Evolutionary conservation across 37 sponge, comb jelly and placozoan genomes (phyloP), one percentile per base, ranked within the genome.

Genomic region (Spongilla lacustris): DNA sequence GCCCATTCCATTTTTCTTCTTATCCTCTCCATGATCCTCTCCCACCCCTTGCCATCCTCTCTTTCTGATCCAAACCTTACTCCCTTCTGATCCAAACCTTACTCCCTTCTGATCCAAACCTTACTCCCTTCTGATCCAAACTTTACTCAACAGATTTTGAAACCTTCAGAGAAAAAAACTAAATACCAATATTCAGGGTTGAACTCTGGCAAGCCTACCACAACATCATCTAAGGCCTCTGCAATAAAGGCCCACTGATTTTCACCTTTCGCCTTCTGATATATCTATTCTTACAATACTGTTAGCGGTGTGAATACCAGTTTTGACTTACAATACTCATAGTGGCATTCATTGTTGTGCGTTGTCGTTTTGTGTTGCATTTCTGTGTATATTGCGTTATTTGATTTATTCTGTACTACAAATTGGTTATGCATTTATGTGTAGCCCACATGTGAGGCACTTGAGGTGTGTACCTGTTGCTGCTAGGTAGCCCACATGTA

Each of bases 101-200:
- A n/a, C n/a, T n/a, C n/a, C 8, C 8, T 4, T 46, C 8, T 46
- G 8, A 46, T 46, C 46, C 46, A 46, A 46, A 46, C 46, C 46
- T 46, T 8, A 36, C 34, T 25, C 66, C 13, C 66, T 35, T 83
- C 9, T 27, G 8, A 46, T 46, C 46, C 46, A 46, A 46, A 73
- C 29, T 32, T 71, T 83, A 37, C 33, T 81, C n/a, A 72, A 24
- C 69, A 99, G 99, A 99, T 99, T 75, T 71, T 99, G 74, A 99
- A 99, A 73, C 99, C 99, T 0, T 94, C 97, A 29, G 99, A 99
- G 83, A 99, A 99, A 91, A 99, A 99, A 66, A 94, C 99, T 17
- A 99, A 99, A 89, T 99, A 97, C 73, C 97, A 96, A 75, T 99
- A 99, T 81, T 87, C 92, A 68, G 96, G 96, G 10, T 67, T 99